Percentiles rank a stretch among this genome's conserved stretches.
Conservation (phyloP, 2,797 vertebrate species). For the Somateria mollissima region DNA sequence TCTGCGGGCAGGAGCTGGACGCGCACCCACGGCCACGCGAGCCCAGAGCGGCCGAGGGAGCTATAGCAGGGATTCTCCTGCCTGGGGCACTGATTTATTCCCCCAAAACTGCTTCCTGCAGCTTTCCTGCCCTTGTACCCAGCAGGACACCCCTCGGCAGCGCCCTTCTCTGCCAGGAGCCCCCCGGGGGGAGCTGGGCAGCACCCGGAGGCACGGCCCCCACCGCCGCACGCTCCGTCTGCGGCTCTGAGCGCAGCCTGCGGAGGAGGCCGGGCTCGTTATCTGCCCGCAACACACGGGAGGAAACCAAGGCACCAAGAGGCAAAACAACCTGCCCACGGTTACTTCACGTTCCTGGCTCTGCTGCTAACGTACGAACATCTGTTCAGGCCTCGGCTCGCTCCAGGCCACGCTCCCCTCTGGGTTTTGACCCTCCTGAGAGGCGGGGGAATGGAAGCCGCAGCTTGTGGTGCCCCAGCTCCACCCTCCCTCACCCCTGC, state of each 20-base stretch:
- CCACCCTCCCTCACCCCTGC: neutral
- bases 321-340: neutral
- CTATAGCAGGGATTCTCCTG: neutral
- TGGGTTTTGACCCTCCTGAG: neutral
- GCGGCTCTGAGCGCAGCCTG: neutral
- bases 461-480: neutral
- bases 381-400: constrained; percentile 18
- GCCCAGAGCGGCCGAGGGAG: neutral
- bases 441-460: neutral
- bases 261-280: neutral
- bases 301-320: neutral
- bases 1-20: neutral
- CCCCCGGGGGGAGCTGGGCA: neutral
- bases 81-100: neutral
- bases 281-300: neutral
- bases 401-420: neutral
- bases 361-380: neutral
- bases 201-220: neutral
- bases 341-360: neutral
- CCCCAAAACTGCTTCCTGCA: neutral
- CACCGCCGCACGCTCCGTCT: rapidly evolving
- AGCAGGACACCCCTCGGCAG: neutral
- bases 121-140: neutral
- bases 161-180: neutral
- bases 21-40: neutral